Evolutionary conservation across 2,888 invertebrate genomes (phyloP).

Genomic region (Spatulosminthurus flaviceps): DNA sequence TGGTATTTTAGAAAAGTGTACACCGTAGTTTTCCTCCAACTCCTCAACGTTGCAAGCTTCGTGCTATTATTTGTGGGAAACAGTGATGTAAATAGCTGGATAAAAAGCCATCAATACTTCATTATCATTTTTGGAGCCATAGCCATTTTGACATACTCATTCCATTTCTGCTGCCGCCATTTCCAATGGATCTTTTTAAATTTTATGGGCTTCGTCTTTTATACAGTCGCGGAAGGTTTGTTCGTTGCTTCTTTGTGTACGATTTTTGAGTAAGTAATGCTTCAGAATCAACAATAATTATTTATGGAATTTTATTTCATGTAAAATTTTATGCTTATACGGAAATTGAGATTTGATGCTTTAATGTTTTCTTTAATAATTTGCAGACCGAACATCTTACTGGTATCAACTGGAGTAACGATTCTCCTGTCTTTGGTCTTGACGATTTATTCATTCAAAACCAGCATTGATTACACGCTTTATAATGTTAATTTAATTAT

Average conservation of each 20-base stretch:
- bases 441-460: constrained; percentile 19
- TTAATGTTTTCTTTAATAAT: not conserved
- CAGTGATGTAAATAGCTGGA: constrained; percentile 29
- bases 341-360: no score
- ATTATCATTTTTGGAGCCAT: constrained; percentile 29
- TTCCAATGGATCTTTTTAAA: constrained; percentile 33
- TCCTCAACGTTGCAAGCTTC: constrained; percentile 32
- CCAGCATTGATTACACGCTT: constrained; percentile 21
- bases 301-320: no score
- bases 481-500: not conserved
- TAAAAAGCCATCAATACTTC: constrained; percentile 11
- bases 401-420: constrained; percentile 2
- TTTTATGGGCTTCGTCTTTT: constrained; percentile 40
- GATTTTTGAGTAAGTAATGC: constrained; percentile 22
- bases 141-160: constrained; percentile 25
- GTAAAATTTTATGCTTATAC: no score
- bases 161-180: constrained; percentile 31
- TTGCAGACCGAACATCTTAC: not conserved
- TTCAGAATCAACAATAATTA: not conserved
- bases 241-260: constrained; percentile 30
- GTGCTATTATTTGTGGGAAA: constrained; percentile 31
- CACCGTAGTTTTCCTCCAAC: constrained; percentile 32
- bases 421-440: constrained; percentile 30
- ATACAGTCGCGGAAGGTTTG: constrained; percentile 27
- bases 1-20: constrained; percentile 34